Conservation (phyloP, 2,797 vertebrate species). For the Mormyrus proboscirostris region DNA sequence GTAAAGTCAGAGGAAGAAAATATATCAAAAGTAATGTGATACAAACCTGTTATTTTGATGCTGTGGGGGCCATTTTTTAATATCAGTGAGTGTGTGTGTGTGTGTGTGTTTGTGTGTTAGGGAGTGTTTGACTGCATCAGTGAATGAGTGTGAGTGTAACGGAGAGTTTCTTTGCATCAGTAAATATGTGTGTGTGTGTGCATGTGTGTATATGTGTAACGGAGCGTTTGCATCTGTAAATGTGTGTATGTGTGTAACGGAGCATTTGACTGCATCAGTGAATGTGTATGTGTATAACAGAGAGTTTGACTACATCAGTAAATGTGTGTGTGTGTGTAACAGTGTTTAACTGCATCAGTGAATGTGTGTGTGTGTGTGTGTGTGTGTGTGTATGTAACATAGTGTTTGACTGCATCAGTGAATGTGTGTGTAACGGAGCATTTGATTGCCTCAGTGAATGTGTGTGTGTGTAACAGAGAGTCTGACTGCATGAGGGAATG, state of each 20-base stretch:
- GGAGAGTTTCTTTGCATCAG: neutral
- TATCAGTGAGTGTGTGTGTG: neutral
- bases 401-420: neutral
- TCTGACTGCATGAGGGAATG: neutral
- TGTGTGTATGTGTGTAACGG: neutral
- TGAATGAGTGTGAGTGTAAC: neutral
- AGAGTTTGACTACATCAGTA: neutral
- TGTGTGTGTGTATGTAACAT: slow-evolving; percentile 15
- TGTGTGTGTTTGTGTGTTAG: neutral
- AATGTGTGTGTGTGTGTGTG: slow-evolving; percentile 22
- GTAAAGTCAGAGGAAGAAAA: neutral
- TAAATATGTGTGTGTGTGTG: neutral
- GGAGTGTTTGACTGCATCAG: neutral
- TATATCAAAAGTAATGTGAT: too few relatives aligned
- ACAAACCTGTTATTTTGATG: too few relatives aligned
- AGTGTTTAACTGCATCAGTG: neutral
- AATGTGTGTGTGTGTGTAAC: neutral
- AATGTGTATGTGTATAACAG: neutral
- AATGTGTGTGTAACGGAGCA: slow-evolving; percentile 7
- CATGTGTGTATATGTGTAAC: neutral
- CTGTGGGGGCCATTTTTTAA: too few relatives aligned
- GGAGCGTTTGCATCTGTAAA: neutral
- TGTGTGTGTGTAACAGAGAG: neutral
- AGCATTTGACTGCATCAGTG: neutral
- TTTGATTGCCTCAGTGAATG: neutral